Evolutionary conservation across 2,797 vertebrate genomes (phyloP).

Genomic region (Gymnothorax reevesii): DNA sequence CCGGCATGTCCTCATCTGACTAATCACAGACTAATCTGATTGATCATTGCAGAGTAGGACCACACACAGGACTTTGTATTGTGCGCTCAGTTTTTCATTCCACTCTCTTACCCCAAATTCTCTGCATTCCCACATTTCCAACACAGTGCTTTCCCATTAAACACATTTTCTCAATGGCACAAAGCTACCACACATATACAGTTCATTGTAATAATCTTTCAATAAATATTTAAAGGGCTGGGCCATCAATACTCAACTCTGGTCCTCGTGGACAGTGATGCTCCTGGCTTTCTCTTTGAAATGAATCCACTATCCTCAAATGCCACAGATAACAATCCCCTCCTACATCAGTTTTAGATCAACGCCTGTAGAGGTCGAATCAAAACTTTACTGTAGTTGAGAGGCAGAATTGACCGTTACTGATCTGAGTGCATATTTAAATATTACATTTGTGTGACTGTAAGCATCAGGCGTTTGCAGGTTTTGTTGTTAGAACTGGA

Average conservation of each 20-base stretch:
- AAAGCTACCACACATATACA: not conserved
- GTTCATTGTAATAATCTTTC: not conserved
- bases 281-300: not conserved
- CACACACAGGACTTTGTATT: not conserved
- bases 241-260: not conserved
- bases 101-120: not conserved
- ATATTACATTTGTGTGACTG: not conserved
- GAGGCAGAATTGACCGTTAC: not conserved
- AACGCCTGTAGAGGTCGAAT: not conserved
- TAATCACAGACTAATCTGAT: not conserved
- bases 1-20: not conserved
- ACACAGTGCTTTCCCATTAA: not conserved
- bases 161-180: not conserved
- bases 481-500: not conserved
- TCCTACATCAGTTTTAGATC: not conserved
- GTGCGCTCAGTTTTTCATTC: not conserved
- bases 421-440: not conserved
- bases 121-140: not conserved
- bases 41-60: not conserved
- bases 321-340: not conserved
- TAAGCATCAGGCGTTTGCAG: not conserved
- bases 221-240: constrained; percentile 2
- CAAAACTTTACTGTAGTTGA: not conserved
- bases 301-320: too few relatives aligned
- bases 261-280: too few relatives aligned